Evolutionary conservation across 2,113 vertebrate genomes (phyloP), one percentile per base, ranked within the genome.

Genomic region (Aegotheles bennettii): DNA sequence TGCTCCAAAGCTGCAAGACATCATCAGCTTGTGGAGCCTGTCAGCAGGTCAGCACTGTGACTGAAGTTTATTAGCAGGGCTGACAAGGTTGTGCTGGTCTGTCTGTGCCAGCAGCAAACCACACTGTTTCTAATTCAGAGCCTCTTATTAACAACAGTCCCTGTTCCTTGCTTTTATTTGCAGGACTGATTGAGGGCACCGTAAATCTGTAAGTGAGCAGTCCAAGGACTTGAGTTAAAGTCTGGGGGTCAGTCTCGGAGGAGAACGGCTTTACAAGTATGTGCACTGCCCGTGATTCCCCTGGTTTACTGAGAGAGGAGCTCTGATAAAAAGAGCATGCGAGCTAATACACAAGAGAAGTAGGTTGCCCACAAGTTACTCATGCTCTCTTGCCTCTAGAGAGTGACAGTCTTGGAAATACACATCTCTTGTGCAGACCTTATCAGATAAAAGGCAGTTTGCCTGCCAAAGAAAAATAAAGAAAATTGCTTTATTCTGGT

Each of bases 1-100:
- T 68, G 25, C 45, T 54, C 57, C 29, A 78, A 75, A 95, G 76
- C 87, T 77, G 47, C 50, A 83, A 94, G 80, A 68, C 40, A 47
- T 25, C 83, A 76, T 75, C 79, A 67, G 60, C 68, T 83, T 42
- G 51, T 90, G 63, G 56, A 92, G 51, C 56, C 69, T 75, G 87
- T 74, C 94, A 94, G 82, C 73, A 84, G 93, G 93, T 95, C 95
- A 95, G 69, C 16, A 9, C 80, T 79, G 78, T 78, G 89, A 48
- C 68, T 80, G 93, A 84, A 61, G 84, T 90, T 97, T 95, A 90
- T 96, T 70, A 97, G 53, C 29, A 45, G 67, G 77, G 53, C 63
- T 89, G 91, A 92, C 81, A 92, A 87, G 92, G 94, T 96, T 94
- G 73, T 79, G 60, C 69, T 10, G 1, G 31, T 42, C 77, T 71